Conservation (phyloP, 2,888 invertebrate genomes). For the Metacarcinus magister region DNA sequence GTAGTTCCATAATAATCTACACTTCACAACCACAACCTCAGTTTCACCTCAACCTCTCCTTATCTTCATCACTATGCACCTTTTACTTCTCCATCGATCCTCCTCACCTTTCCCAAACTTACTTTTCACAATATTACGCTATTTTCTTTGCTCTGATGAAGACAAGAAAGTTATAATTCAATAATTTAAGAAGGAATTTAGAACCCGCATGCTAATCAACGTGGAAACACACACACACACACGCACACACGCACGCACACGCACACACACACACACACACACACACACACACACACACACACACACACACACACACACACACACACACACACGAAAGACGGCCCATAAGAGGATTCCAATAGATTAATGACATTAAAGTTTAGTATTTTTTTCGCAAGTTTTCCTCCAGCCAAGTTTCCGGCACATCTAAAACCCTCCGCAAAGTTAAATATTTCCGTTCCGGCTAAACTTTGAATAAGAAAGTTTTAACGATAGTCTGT, state of each 20-base stretch:
- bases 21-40: background rate
- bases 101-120: background rate
- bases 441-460: conserved; percentile 32
- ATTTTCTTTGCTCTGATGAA: conserved; percentile 14
- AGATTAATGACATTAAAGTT: background rate
- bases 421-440: conserved; percentile 13
- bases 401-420: background rate
- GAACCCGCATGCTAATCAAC: background rate
- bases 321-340: conserved; percentile 10
- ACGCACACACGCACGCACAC: background rate
- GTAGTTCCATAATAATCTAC: too few relatives aligned
- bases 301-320: conserved; percentile 31
- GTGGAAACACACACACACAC: background rate
- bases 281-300: background rate
- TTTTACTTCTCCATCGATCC: too few relatives aligned
- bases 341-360: background rate
- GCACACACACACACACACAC: background rate
- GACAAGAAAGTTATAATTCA: background rate
- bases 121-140: background rate
- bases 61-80: background rate
- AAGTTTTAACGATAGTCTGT: background rate
- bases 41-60: background rate
- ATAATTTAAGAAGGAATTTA: background rate
- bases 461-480: conserved; percentile 6
- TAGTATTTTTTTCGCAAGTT: background rate